Evolutionary conservation across 2,113 vertebrate genomes (phyloP).

Genomic region (Perca flavescens): DNA sequence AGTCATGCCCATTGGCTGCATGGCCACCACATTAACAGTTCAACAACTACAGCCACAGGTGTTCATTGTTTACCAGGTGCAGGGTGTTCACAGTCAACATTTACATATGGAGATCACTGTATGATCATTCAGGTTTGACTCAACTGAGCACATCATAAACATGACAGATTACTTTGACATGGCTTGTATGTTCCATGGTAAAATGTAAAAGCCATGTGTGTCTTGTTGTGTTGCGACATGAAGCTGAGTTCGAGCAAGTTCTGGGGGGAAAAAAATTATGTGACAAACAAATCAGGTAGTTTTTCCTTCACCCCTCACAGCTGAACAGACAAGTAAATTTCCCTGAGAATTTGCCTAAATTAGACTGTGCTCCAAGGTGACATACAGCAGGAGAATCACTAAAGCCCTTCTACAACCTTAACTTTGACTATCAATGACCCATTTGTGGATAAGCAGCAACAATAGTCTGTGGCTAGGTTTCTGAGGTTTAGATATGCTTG

Average conservation of each 20-base stretch:
- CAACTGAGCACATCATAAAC: not conserved
- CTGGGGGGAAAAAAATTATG: not conserved
- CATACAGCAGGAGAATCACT: not conserved
- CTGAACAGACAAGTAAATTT: not conserved
- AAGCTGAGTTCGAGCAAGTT: not conserved
- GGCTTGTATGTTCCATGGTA: not conserved
- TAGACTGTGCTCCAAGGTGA: not conserved
- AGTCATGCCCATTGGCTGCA: not conserved
- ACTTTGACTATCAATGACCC: not conserved
- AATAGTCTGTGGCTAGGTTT: not conserved
- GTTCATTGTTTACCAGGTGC: not conserved
- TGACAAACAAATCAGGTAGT: not conserved
- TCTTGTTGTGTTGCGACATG: not conserved
- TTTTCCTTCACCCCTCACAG: not conserved
- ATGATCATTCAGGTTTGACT: slow-evolving; percentile 15
- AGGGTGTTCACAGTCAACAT: not conserved
- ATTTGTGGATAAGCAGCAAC: not conserved
- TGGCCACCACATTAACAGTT: not conserved
- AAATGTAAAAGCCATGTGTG: not conserved
- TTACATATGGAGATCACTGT: not conserved
- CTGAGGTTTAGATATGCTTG: not conserved
- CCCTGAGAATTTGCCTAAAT: not conserved
- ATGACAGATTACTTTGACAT: not conserved
- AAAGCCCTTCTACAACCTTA: not conserved
- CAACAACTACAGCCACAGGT: not conserved